A percentile compares a stretch with the other conserved stretches of the same genome.
phyloP scores from a whole-genome alignment of 2,888 invertebrate species.

The Melanargia galathea region DNA sequence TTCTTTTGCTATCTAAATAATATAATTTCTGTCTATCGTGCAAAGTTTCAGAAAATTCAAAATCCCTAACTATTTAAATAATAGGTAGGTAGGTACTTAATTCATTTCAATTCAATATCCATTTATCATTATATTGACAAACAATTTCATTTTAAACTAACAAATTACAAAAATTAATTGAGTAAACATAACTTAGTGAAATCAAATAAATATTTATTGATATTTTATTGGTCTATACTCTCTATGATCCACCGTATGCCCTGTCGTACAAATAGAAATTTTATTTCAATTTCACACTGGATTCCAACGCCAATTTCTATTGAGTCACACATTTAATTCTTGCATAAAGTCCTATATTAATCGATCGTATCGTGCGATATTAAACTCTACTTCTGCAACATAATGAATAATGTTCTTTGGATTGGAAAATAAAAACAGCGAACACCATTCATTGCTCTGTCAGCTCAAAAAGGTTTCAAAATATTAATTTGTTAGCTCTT shows the following conservation, averaged over 20 bases:
- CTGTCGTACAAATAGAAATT: conserved; percentile 59
- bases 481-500: conserved; percentile 65
- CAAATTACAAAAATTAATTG: conserved; percentile 49
- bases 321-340: conserved; percentile 52
- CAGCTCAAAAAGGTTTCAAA: conserved; percentile 64
- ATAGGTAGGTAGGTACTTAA: neutral
- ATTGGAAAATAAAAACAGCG: conserved; percentile 49
- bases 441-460: conserved; percentile 65
- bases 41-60: neutral
- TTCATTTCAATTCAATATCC: conserved; percentile 5
- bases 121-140: conserved; percentile 20
- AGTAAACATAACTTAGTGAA: conserved; percentile 57
- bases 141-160: conserved; percentile 54
- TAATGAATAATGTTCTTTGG: conserved; percentile 43
- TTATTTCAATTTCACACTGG: conserved; percentile 78
- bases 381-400: conserved; percentile 36
- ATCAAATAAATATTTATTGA: conserved; percentile 68
- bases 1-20: too few relatives aligned
- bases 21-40: too few relatives aligned
- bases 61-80: conserved; percentile 31
- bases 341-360: conserved; percentile 45
- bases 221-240: conserved; percentile 36
- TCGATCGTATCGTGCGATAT: conserved; percentile 37
- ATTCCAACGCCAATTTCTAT: conserved; percentile 74
- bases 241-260: conserved; percentile 52